Evolutionary conservation across 1,140 invertebrate species (phyloP), one percentile per base, ranked within the genome.

Genomic region (Stegodyphus dumicola): DNA sequence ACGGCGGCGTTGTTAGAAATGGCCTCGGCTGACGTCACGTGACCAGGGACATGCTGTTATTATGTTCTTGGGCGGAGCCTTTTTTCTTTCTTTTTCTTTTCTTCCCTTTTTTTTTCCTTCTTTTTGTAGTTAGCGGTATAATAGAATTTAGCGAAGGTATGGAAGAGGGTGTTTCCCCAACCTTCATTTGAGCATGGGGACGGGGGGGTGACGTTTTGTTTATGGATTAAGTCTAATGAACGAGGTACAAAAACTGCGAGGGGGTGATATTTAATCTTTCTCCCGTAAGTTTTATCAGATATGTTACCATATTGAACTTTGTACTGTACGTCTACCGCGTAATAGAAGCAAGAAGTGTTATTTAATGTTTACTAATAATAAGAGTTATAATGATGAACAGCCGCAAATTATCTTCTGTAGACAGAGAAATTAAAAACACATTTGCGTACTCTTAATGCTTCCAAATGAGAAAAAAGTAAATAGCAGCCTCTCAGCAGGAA

Each of bases 11-110:
- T 71, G 70, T 65, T 74, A 71, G 69, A 74, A 74, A 81, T 81
- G 60, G 79, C 70, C 56, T 80, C 66, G 60, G 48, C 49, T 81
- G 79, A 81, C 81, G 74, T 85, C 73, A 85, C 81, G 74, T n/a
- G 64, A n/a, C 53, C 71, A 64, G 69, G 81, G 65, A 85, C 81
- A 85, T 85, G 81, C 81, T 85, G 81, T 85, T 85, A 85, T 85
- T 85, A 85, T 85, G 81, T 85, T 77, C 73, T 77, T 49, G 81
- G 81, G 81, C 81, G 81, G 81, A 60, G 73, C 54, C 81, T 54
- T 60, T 69, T 18, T 74, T 64, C 51, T 56, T 33, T 33, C 56
- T 56, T 6, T 66, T 65, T 51, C 15, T 65, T 33, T 78, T 33
- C 33, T 33, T 33, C 56, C 48, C n/a, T n/a, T n/a, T 6, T 66